A percentile compares a stretch with the other conserved stretches of the same genome.
Conservation (phyloP, 2,888 invertebrate species). For the Nephrocerus scutellatus region DNA sequence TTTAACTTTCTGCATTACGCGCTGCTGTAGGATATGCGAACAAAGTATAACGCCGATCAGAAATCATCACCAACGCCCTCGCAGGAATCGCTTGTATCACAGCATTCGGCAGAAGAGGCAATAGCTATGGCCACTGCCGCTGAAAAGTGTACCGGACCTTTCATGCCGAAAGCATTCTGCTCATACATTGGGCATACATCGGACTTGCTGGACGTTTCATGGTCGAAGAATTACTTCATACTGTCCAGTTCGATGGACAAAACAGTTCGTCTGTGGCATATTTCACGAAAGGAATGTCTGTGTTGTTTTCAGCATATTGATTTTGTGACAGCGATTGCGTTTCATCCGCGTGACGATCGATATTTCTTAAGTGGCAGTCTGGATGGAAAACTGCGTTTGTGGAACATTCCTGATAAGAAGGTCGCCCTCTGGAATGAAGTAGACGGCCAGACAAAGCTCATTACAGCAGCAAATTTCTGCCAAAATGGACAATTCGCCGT, state of each 20-base stretch:
- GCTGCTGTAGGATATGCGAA: constrained; percentile 89
- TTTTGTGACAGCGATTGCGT: constrained; percentile 97
- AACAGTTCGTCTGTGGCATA: constrained; percentile 96
- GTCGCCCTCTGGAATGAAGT: constrained; percentile 98
- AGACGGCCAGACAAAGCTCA: constrained; percentile 87
- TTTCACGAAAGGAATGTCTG: constrained; percentile 91
- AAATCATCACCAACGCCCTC: constrained; percentile 90
- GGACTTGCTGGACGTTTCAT: constrained; percentile 91
- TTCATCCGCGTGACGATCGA: constrained; percentile 87
- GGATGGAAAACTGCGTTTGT: constrained; percentile 95
- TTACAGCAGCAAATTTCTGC: constrained; percentile 95
- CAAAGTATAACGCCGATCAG: constrained; percentile 83
- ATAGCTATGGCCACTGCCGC: constrained; percentile 52
- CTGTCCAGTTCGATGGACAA: constrained; percentile 98
- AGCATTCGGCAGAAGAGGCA: constrained; percentile 60
- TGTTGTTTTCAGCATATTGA: constrained; percentile 99
- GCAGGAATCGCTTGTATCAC: constrained; percentile 81
- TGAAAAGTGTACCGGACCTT: constrained; percentile 60
- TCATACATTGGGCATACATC: constrained; percentile 92
- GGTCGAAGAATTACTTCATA: constrained; percentile 98
- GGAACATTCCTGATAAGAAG: constrained; percentile 99
- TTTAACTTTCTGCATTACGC: too few species aligned
- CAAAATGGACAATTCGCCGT: constrained; percentile 97
- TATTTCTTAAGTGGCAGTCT: constrained; percentile 94
- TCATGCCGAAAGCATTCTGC: constrained; percentile 86